Evolutionary conservation across 2,113 vertebrate genomes (phyloP), one percentile per base, ranked within the genome.

Genomic region (Lucifuga dentata): DNA sequence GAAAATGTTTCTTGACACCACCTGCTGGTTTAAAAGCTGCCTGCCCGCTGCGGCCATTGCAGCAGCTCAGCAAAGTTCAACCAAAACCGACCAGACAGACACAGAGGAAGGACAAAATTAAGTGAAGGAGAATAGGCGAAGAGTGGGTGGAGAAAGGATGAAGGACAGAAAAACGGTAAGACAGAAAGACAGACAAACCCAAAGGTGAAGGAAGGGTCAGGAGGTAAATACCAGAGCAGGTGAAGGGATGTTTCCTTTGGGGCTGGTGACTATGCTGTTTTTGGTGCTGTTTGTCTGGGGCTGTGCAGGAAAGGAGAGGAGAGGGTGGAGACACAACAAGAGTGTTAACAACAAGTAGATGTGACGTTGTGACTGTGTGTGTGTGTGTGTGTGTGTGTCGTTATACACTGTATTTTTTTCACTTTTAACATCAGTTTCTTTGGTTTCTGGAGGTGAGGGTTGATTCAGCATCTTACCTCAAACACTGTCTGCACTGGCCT

Each of bases 211-310:
- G 35, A 71, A 62, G 50, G 26, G 26, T 71, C 59, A 56, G 81
- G 85, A 89, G 90, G 81, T 92, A 93, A 94, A 91, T 98, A 98
- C 96, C 96, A 98, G 94, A 87, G 95, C 94, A 2, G 96, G 95
- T 66, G 96, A 95, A 35, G 96, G 95, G 82, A 95, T 88, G 23
- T 95, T 95, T 90, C 96, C 97, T 90, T 98, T 98, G 78, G 96
- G 96, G 88, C 96, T 98, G 91, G 96, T 97, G 90, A 95, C 95
- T 35, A 93, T 92, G 73, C 94, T 96, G 95, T 96, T 96, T 95
- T 98, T 98, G 93, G 93, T 97, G 95, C 96, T 98, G 91, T 98
- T 97, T 86, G 95, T 95, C 94, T 96, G 95, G 55, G 97, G 95
- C 97, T 98, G 95, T 78, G 86, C 90, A 89, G 88, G 89, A 88